These are phyloP conservation scores for Syncerus caffer DNA, from an alignment of 2,797 vertebrate genomes.

Conservation along the genomic window DNA sequence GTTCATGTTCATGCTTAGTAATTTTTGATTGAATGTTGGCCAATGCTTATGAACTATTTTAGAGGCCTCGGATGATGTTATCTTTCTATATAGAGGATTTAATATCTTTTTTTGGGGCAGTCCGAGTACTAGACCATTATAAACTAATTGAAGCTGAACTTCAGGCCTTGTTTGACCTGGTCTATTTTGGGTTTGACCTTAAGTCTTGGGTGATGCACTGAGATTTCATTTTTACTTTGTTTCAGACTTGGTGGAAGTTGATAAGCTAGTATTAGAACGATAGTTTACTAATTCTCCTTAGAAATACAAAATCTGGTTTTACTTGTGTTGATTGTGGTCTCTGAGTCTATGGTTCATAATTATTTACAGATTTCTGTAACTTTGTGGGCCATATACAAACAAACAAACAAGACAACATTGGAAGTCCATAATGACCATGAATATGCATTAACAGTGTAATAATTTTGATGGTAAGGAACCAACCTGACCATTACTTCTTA, in stretches of 20 bases:
- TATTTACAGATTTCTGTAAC: not conserved
- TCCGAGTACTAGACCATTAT: not conserved
- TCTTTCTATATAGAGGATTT: not conserved
- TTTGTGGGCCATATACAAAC: not conserved
- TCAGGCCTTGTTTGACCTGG: not conserved
- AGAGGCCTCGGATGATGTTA: not conserved
- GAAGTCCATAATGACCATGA: not conserved
- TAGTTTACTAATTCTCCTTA: not conserved
- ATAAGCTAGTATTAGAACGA: not conserved
- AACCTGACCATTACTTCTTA: not conserved
- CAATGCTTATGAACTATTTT: not conserved
- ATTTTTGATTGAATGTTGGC: not conserved
- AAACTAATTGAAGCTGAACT: not conserved
- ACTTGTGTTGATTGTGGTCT: not conserved
- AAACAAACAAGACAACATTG: not conserved
- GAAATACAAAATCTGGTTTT: not conserved
- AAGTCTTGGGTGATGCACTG: not conserved
- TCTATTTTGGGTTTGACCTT: not conserved
- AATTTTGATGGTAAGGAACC: not conserved
- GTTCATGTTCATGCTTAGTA: not conserved
- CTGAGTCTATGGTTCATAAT: not conserved
- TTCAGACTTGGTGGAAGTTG: not conserved
- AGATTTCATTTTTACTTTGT: not conserved
- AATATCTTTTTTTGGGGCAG: not conserved
- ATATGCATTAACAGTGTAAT: not conserved